Conservation (phyloP, 2,888 invertebrate genomes). For the Cephus nigrinus region DNA sequence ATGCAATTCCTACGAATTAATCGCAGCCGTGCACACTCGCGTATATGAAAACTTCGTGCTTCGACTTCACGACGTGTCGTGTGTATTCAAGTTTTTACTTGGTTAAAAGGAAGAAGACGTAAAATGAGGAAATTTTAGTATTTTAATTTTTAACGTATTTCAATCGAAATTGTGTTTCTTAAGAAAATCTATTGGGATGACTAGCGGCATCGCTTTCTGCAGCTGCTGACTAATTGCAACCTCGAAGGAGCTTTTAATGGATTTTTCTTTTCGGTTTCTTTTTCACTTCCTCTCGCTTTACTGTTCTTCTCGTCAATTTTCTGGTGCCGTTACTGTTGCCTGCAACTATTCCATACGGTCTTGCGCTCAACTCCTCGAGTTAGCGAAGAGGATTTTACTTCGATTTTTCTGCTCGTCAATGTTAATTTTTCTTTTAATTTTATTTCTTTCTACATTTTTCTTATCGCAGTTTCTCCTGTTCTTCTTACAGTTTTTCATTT, state of each 20-base stretch:
- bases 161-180: background rate
- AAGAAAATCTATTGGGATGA: background rate
- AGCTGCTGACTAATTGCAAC: background rate
- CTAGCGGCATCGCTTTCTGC: background rate
- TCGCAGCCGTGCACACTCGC: background rate
- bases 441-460: background rate
- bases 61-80: background rate
- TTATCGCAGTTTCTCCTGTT: background rate
- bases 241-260: background rate
- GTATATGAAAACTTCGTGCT: background rate
- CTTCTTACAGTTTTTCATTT: background rate
- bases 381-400: background rate
- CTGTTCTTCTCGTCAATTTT: background rate
- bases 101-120: background rate
- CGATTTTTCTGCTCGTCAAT: background rate
- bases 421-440: background rate
- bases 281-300: background rate
- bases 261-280: background rate
- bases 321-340: background rate
- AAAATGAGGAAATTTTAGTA: background rate
- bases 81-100: background rate
- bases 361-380: background rate
- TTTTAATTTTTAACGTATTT: background rate
- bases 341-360: background rate
- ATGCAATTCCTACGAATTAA: background rate